phyloP scores from a whole-genome alignment of 2,888 invertebrate genomes.

The Erebia aethiops region DNA sequence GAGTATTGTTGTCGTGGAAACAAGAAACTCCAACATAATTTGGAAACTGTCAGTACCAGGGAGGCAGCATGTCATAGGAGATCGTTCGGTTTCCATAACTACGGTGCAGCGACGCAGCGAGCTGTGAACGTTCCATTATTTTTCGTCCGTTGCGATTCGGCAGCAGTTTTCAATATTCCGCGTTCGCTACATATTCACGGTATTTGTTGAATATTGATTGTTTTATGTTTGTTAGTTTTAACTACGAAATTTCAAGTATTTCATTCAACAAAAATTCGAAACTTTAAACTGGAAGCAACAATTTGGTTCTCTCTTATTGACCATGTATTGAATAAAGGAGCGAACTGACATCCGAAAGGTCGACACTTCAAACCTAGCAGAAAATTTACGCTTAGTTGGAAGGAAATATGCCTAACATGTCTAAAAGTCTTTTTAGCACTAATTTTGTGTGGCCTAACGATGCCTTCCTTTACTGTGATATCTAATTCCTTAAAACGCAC shows the following conservation, averaged over 20 bases:
- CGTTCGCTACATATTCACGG: conserved; percentile 15
- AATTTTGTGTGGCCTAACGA: too few relatives aligned
- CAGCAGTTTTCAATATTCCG: conserved; percentile 38
- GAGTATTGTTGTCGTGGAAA: conserved; percentile 30
- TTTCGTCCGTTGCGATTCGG: conserved; percentile 47
- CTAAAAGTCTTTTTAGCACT: too few relatives aligned
- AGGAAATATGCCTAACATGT: too few relatives aligned
- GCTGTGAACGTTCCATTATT: conserved; percentile 50
- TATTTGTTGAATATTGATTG: conserved; percentile 14
- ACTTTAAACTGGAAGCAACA: not conserved
- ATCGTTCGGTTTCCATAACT: conserved; percentile 48
- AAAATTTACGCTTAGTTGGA: too few relatives aligned
- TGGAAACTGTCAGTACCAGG: conserved; percentile 35
- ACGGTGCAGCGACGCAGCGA: conserved; percentile 41
- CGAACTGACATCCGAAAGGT: too few relatives aligned
- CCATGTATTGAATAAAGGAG: too few relatives aligned
- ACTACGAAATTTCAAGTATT: not conserved
- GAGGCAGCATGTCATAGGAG: conserved; percentile 41
- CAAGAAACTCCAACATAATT: conserved; percentile 26
- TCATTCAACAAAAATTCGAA: not conserved
- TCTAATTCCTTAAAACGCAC: too few relatives aligned
- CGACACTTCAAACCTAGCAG: too few relatives aligned
- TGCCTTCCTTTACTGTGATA: too few relatives aligned
- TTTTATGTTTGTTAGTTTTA: conserved; percentile 15
- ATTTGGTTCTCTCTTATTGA: too few relatives aligned